Evolutionary conservation across 1,140 invertebrate species (phyloP).

Genomic region (Pentalonia nigronervosa): DNA sequence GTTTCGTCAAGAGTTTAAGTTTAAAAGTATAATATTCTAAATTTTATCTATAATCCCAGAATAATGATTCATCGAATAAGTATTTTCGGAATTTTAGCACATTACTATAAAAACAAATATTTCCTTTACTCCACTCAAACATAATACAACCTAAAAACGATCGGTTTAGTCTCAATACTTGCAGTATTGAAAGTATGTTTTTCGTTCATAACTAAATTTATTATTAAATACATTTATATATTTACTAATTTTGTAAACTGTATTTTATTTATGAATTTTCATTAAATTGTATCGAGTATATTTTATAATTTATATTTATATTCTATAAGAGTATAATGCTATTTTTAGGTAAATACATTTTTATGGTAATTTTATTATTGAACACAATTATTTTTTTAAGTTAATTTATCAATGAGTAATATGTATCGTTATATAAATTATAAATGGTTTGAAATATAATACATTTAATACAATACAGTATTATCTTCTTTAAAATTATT

Average conservation of each 20-base stretch:
- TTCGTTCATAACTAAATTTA: neutral
- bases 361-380: neutral
- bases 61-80: neutral
- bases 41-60: neutral
- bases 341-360: no score
- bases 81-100: neutral
- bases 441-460: neutral
- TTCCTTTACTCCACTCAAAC: neutral
- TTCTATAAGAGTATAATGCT: neutral
- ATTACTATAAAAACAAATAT: neutral
- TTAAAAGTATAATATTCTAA: neutral
- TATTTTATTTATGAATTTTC: neutral
- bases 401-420: neutral
- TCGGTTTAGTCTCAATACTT: neutral
- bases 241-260: neutral
- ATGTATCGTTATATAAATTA: neutral
- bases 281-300: neutral
- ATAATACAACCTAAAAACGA: neutral
- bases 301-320: neutral
- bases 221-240: no score
- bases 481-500: neutral
- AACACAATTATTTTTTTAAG: neutral
- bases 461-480: neutral
- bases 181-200: neutral
- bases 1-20: neutral